These are phyloP conservation scores for Mormyrops boulengeri DNA, from an alignment of 2,797 vertebrate genomes.

Conservation along the genomic window DNA sequence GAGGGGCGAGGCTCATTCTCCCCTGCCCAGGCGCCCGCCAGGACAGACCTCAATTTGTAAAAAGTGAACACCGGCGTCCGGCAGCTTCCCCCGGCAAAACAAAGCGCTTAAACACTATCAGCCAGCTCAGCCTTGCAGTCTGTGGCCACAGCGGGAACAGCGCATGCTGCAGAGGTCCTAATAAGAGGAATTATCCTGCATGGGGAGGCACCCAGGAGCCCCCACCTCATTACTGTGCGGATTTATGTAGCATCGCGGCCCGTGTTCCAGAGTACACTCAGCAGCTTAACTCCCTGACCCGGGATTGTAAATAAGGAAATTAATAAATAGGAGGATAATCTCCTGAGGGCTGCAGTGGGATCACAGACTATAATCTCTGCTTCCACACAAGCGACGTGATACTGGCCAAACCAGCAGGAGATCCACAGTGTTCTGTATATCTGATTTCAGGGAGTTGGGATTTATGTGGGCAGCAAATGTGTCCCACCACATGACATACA, in stretches of 20 bases:
- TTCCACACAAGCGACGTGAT: not conserved
- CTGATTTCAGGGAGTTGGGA: not conserved
- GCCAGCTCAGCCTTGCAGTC: slow-evolving; percentile 47
- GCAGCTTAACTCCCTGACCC: slow-evolving; percentile 62
- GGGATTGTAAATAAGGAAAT: slow-evolving; percentile 58
- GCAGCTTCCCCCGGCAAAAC: slow-evolving; percentile 68
- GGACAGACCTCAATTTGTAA: slow-evolving; percentile 74
- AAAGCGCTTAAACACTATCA: slow-evolving; percentile 68
- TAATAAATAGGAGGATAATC: slow-evolving; percentile 48
- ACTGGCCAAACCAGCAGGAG: not conserved
- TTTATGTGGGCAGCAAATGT: not conserved
- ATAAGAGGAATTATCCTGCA: slow-evolving; percentile 61
- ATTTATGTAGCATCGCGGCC: slow-evolving; percentile 63
- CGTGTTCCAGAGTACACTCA: slow-evolving; percentile 44
- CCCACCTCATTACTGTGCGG: slow-evolving; percentile 59
- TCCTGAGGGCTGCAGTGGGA: slow-evolving; percentile 27
- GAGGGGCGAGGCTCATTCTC: slow-evolving; percentile 61
- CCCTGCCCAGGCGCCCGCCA: slow-evolving; percentile 75
- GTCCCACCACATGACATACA: not conserved
- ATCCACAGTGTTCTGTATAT: not conserved
- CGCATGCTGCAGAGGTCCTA: slow-evolving; percentile 48
- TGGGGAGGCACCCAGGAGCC: slow-evolving; percentile 50
- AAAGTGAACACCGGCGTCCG: slow-evolving; percentile 62
- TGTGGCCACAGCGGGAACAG: slow-evolving; percentile 29
- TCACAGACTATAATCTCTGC: slow-evolving; percentile 26